Conservation (phyloP, 2,888 invertebrate genomes). For the Agapetus fuscipes region DNA sequence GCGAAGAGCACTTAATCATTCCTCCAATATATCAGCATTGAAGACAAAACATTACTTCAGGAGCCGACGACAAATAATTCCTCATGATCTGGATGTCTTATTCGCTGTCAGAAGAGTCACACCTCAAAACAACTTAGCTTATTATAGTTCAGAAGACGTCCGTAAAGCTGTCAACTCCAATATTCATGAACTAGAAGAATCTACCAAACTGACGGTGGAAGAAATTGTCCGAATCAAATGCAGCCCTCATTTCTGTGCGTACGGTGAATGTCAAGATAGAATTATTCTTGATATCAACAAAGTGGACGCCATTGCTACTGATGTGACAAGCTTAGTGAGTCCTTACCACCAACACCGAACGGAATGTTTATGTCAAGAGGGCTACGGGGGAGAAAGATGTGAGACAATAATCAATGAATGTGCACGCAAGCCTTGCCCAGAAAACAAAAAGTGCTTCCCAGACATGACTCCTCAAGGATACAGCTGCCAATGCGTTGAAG, state of each 20-base stretch:
- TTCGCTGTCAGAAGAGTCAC: conserved; percentile 61
- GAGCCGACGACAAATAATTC: conserved; percentile 32
- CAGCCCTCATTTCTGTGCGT: conserved; percentile 54
- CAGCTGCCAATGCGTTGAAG: conserved; percentile 70
- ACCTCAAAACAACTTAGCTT: conserved; percentile 35
- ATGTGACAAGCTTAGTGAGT: conserved; percentile 68
- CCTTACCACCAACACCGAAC: conserved; percentile 60
- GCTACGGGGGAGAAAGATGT: conserved; percentile 73
- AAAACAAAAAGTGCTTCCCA: conserved; percentile 64
- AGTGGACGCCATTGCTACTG: conserved; percentile 58
- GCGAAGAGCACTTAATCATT: conserved; percentile 5
- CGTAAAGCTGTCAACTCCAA: conserved; percentile 53
- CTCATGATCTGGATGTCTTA: conserved; percentile 74
- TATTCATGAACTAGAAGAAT: conserved; percentile 54
- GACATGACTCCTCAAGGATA: conserved; percentile 60
- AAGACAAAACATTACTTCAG: conserved; percentile 9
- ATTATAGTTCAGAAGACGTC: conserved; percentile 50
- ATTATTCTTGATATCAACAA: conserved; percentile 53
- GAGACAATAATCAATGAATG: conserved; percentile 69
- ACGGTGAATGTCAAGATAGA: conserved; percentile 64
- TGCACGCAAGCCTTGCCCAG: conserved; percentile 64
- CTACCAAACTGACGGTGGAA: conserved; percentile 55
- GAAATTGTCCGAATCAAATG: conserved; percentile 60
- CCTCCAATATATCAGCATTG: conserved; percentile 3
- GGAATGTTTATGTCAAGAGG: conserved; percentile 76